Evolutionary conservation across 2,113 vertebrate species (phyloP).

Genomic region (Hipposideros armiger): DNA sequence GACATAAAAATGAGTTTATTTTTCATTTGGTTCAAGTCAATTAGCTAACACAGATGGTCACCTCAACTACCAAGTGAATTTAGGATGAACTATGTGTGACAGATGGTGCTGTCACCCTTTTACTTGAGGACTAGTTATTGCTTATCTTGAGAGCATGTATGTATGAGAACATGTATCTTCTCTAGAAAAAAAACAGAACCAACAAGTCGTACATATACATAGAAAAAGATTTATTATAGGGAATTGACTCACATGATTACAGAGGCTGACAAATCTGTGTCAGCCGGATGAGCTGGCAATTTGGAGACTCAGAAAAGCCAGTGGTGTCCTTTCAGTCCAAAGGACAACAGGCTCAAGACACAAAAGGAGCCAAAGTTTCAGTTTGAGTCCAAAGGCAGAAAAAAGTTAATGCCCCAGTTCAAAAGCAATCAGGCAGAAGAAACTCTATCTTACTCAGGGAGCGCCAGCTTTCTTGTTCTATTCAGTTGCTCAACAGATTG

Average conservation of each 20-base stretch:
- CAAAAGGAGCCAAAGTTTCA: not conserved
- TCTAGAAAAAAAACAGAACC: not conserved
- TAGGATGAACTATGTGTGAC: not conserved
- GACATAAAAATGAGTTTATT: no score
- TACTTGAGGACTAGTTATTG: not conserved
- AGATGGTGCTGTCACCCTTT: not conserved
- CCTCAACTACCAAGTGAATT: not conserved
- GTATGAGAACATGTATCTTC: not conserved
- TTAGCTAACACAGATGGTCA: no score
- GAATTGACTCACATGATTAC: no score
- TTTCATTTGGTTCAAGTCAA: no score
- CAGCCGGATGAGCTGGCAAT: not conserved
- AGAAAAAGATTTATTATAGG: not conserved
- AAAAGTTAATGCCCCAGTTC: not conserved
- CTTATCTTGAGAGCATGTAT: not conserved
- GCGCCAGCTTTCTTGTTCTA: not conserved
- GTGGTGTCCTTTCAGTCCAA: not conserved
- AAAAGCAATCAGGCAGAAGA: not conserved
- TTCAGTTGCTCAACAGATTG: not conserved
- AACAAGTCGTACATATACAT: accelerated
- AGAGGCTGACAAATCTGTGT: not conserved
- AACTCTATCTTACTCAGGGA: not conserved
- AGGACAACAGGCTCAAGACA: not conserved
- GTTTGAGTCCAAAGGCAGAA: not conserved
- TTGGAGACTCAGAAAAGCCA: not conserved